Evolutionary conservation across 53 echinoderm and acorn worm genomes (phyloP).

Genomic region (Pentamera pediparva): DNA sequence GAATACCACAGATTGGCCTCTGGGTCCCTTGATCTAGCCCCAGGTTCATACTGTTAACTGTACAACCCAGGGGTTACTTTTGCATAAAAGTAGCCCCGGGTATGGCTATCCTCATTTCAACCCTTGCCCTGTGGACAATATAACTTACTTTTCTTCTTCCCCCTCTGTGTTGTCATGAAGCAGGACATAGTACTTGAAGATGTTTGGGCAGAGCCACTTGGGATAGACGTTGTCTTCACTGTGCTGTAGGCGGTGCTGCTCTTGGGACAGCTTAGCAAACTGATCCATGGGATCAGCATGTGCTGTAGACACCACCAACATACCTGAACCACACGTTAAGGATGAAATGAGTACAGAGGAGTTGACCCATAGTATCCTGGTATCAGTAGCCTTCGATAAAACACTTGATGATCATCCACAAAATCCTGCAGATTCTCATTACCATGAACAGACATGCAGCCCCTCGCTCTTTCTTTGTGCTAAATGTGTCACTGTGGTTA

Average conservation of each 20-base stretch:
- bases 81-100: background rate
- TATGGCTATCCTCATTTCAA: background rate
- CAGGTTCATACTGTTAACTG: no score
- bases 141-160: slow-evolving; percentile 97
- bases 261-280: slow-evolving; percentile 84
- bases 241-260: slow-evolving; percentile 92
- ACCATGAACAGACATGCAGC: no score
- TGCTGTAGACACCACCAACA: slow-evolving; percentile 88
- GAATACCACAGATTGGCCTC: no score
- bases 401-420: no score
- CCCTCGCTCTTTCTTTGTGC: no score
- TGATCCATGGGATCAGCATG: slow-evolving; percentile 96
- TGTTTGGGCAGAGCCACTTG: slow-evolving; percentile 94
- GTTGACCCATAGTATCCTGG: no score
- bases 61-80: no score
- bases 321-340: slow-evolving; percentile 67
- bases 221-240: slow-evolving; percentile 60
- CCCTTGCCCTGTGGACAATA: background rate
- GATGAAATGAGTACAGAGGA: background rate
- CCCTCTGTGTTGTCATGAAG: slow-evolving; percentile 96
- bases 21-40: no score
- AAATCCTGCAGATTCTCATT: no score
- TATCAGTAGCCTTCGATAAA: no score
- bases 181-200: slow-evolving; percentile 95
- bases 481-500: no score